Conservation (phyloP, 1,140 invertebrate species). For the Drosophila lacteicornis region DNA sequence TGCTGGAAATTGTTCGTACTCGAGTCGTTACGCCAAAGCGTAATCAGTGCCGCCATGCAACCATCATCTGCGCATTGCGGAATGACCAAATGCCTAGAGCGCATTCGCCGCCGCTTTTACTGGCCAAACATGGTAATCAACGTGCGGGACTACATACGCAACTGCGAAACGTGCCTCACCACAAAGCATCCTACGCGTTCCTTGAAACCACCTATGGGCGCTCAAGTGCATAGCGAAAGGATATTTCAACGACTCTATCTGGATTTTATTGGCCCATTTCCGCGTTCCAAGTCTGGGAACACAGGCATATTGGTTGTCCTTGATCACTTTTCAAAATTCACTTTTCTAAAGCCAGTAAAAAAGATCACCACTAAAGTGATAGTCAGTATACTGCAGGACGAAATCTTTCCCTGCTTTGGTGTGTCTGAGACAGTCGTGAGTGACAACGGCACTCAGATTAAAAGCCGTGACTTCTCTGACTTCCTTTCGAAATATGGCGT, state of each 20-base stretch:
- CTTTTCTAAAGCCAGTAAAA: neutral
- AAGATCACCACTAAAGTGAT: neutral
- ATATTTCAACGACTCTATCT: neutral
- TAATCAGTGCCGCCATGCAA: conserved; percentile 2
- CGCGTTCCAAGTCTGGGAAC: neutral
- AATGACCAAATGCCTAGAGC: conserved; percentile 4
- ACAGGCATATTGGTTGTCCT: neutral
- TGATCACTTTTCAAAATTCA: conserved; percentile 3
- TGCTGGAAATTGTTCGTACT: conserved; percentile 7
- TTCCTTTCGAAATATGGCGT: too few relatives aligned
- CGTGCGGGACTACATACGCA: neutral
- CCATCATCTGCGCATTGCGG: conserved; percentile 9
- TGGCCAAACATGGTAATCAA: conserved; percentile 8
- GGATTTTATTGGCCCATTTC: neutral
- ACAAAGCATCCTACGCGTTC: neutral
- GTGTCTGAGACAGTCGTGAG: conserved; percentile 2
- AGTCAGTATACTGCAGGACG: neutral
- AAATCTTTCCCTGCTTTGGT: conserved; percentile 1
- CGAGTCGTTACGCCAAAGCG: neutral
- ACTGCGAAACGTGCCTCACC: neutral
- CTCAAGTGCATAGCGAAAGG: neutral
- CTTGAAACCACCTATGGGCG: conserved; percentile 3
- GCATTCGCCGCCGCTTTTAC: neutral
- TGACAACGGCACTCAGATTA: neutral
- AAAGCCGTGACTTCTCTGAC: too few relatives aligned